Percentiles rank a stretch among this genome's conserved stretches.
Conservation (phyloP, 2,888 invertebrate genomes). For the Drosophila ustulata region DNA sequence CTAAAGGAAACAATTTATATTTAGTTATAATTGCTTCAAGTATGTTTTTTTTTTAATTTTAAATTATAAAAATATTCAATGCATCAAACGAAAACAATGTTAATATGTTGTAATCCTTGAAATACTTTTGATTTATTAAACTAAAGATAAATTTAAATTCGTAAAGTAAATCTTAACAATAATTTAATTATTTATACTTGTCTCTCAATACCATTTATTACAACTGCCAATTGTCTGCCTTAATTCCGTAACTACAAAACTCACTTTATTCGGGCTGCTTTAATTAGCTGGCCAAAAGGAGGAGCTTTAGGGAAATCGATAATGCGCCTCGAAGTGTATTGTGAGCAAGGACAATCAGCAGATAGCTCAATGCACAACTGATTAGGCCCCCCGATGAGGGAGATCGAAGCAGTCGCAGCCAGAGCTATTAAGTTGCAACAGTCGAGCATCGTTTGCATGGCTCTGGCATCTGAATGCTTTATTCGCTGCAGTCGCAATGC, state of each 20-base stretch:
- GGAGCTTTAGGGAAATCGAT: slow-evolving; percentile 32
- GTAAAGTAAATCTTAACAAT: too few species aligned
- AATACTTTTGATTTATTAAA: too few species aligned
- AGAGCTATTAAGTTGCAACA: neutral
- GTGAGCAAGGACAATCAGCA: slow-evolving; percentile 12
- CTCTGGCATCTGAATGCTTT: neutral
- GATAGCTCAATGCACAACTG: slow-evolving; percentile 22
- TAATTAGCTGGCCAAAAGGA: neutral
- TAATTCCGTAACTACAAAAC: neutral
- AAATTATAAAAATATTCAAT: too few species aligned
- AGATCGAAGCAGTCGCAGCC: neutral
- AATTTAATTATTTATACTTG: too few species aligned
- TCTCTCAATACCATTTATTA: too few species aligned
- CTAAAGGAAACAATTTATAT: too few species aligned
- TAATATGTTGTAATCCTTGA: too few species aligned
- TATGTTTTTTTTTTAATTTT: too few species aligned
- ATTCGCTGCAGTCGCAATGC: slow-evolving; percentile 5
- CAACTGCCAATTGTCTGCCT: too few species aligned
- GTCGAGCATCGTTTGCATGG: neutral
- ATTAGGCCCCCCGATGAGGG: slow-evolving; percentile 32
- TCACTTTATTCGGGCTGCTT: slow-evolving; percentile 1
- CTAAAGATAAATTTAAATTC: too few species aligned
- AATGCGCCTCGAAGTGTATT: slow-evolving; percentile 28
- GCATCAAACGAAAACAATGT: neutral
- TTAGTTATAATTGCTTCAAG: too few species aligned